Base-by-base conservation (phyloP, 2,888 invertebrate genomes). In the Callyntrura guangdongensis region DNA sequence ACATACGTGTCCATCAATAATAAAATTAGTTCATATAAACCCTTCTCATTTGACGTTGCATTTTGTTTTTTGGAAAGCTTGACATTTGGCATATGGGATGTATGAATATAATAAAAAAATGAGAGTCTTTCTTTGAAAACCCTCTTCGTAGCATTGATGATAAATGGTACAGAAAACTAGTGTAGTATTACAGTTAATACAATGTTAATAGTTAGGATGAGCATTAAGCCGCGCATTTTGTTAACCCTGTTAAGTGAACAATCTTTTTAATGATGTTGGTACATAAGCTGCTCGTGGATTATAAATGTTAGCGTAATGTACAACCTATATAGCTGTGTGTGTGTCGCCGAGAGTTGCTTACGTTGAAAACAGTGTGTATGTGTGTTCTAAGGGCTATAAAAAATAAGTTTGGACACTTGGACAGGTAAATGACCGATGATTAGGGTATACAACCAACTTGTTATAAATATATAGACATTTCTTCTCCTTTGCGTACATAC, bases 121-220 rank as follows among this genome's bases (percentile, higher is more conserved):
- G 22, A 3, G 22, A 53, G n/a, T 49, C 20, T 69, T 69, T 45
- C n/a, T 69, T 69, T 69, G 0, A 12, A 49, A 77, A 77, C n/a
- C n/a, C n/a, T n/a, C n/a, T 12, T 25, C 77, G 25, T 49, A n/a
- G n/a, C 25, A 14, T 77, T 77, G 53, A 49, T 77, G 77, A 77
- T 77, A 49, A 77, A 77, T 53, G 77, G 53, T 77, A 77, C 53
- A 77, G 49, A 25, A 25, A 67, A 25, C 20, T 64, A 61, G n/a
- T 61, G 20, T 22, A 47, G 6, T 53, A 53, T 53, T 53, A 11
- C 12, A 53, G n/a, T 53, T 53, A 53, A 53, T n/a, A 11, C 53
- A 9, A 59, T 59, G 14, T 17, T 59, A 17, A 59, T n/a, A 59
- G 3, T 59, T 17, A n/a, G 17, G 67, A 36, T 3, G 25, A 67